A percentile compares a stretch with the other conserved stretches of the same genome.
Evolutionary conservation across 1,140 invertebrate species (phyloP).

Genomic region (Danaus melanippus): DNA sequence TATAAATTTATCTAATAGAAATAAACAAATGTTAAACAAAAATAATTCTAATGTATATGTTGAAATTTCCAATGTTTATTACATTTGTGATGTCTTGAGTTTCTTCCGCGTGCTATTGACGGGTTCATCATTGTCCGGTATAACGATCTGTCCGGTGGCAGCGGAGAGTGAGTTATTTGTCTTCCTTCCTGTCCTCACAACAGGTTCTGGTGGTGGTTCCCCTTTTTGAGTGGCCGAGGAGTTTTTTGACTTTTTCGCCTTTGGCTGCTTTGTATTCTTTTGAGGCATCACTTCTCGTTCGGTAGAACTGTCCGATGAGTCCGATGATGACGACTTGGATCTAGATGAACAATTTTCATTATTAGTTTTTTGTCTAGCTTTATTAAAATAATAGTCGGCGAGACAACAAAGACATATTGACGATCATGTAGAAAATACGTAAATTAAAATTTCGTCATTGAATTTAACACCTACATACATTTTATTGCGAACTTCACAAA

Average conservation of each 20-base stretch:
- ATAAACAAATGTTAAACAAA: neutral
- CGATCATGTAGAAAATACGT: no score
- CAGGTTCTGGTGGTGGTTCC: constrained; percentile 60
- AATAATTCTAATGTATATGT: neutral
- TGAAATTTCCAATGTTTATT: constrained; percentile 36
- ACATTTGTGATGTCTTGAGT: constrained; percentile 78
- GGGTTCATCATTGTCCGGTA: constrained; percentile 73
- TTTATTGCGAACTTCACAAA: no score
- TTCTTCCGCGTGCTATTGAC: constrained; percentile 72
- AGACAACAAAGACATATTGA: no score
- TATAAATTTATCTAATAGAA: no score
- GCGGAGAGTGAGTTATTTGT: constrained; percentile 90
- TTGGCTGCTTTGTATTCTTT: constrained; percentile 34
- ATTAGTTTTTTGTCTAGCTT: no score
- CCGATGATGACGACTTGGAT: constrained; percentile 34
- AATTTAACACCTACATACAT: no score
- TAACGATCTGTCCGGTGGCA: constrained; percentile 85
- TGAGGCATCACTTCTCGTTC: constrained; percentile 53
- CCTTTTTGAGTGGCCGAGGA: constrained; percentile 59
- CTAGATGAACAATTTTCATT: constrained; percentile 1
- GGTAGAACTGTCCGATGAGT: constrained; percentile 40
- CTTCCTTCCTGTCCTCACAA: constrained; percentile 79
- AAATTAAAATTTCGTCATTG: no score
- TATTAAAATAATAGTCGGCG: no score
- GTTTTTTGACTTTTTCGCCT: constrained; percentile 53